phyloP scores from a whole-genome alignment of 2,113 vertebrate genomes.

The Python bivittatus region DNA sequence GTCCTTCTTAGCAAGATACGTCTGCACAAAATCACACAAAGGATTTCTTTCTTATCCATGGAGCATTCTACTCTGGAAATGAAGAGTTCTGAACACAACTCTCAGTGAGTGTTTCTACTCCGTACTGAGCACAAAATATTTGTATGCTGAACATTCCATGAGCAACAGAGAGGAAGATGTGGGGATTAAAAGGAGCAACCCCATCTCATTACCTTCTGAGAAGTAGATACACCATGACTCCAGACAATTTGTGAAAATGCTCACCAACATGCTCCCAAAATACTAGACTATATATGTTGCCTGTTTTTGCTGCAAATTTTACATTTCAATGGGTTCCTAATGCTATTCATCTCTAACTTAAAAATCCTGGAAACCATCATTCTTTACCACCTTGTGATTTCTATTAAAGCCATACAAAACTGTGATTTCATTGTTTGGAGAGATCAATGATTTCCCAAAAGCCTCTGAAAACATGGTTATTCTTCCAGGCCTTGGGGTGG shows the following conservation, averaged over 20 bases:
- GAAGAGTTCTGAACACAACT: background rate
- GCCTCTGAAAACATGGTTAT: too few species aligned
- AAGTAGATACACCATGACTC: too few species aligned
- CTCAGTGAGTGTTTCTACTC: background rate
- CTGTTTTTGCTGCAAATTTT: background rate
- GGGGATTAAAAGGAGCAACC: too few species aligned
- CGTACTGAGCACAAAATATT: background rate
- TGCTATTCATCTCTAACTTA: background rate
- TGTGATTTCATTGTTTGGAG: background rate
- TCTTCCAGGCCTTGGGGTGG: too few species aligned
- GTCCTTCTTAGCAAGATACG: accelerated
- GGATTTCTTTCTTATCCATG: background rate
- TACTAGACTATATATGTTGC: too few species aligned
- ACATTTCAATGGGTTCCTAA: background rate
- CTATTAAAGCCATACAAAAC: background rate
- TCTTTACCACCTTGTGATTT: background rate
- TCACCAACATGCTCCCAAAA: too few species aligned
- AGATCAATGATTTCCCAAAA: background rate
- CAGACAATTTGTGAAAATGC: too few species aligned
- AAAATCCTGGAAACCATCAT: background rate
- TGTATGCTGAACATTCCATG: background rate
- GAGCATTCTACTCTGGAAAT: background rate
- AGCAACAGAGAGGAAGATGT: too few species aligned
- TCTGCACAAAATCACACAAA: background rate
- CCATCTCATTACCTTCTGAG: too few species aligned